These are phyloP conservation scores for Steinernema hermaphroditum DNA, from an alignment of 2,888 invertebrate species.

Conservation along the genomic window DNA sequence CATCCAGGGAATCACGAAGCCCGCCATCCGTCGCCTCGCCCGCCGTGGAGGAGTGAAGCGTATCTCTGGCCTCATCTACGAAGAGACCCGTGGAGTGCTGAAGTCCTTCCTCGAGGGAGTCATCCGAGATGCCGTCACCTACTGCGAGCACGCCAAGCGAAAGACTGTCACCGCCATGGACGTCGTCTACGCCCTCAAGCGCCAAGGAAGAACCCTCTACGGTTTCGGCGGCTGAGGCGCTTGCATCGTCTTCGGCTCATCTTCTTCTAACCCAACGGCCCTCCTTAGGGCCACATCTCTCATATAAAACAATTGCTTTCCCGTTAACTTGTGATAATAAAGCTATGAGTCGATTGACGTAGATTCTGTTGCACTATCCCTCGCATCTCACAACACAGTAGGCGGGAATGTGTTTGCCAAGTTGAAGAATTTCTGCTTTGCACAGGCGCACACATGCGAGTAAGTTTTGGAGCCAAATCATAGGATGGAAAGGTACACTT, in stretches of 20 bases:
- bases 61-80: constrained; percentile 56
- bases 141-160: constrained; percentile 83
- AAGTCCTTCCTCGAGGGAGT: constrained; percentile 77
- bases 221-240: constrained; percentile 69
- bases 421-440: too few relatives aligned
- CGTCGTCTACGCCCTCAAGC: constrained; percentile 81
- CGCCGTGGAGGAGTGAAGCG: constrained; percentile 68
- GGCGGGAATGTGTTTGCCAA: too few relatives aligned
- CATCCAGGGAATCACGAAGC: constrained; percentile 70
- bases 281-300: constrained; percentile 50
- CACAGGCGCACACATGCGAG: too few relatives aligned
- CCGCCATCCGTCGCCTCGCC: constrained; percentile 69
- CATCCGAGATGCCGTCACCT: constrained; percentile 81
- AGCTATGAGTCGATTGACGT: too few relatives aligned
- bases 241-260: not conserved
- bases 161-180: constrained; percentile 87
- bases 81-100: constrained; percentile 56
- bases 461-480: too few relatives aligned
- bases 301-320: too few relatives aligned
- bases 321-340: too few relatives aligned
- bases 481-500: too few relatives aligned
- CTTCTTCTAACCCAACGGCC: constrained; percentile 48
- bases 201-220: constrained; percentile 81
- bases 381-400: too few relatives aligned
- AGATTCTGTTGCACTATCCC: too few relatives aligned